Percentiles rank a stretch among this genome's conserved stretches.
These are phyloP conservation scores for Gallinago undulata DNA, from an alignment of 2,113 vertebrate genomes.

Conservation along the genomic window DNA sequence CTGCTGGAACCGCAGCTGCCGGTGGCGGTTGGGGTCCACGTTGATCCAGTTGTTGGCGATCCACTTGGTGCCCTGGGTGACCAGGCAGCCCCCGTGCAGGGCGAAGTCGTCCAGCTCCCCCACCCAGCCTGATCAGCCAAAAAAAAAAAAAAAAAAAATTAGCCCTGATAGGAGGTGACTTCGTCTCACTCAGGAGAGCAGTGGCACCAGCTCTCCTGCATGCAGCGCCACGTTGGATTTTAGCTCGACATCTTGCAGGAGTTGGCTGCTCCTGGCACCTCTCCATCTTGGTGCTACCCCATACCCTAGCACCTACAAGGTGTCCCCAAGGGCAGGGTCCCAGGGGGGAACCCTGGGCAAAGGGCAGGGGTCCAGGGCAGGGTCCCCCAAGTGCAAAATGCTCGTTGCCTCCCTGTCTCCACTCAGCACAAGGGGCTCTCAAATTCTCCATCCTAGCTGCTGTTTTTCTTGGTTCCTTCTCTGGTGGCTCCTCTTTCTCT, in stretches of 20 bases:
- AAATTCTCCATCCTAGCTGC: background rate
- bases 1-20: conserved; percentile 89
- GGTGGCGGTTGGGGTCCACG: conserved; percentile 86
- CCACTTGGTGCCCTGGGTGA: conserved; percentile 92
- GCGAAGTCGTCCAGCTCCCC: conserved; percentile 95
- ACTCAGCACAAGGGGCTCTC: background rate
- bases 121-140: conserved; percentile 85
- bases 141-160: background rate
- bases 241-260: background rate
- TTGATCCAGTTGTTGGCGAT: conserved; percentile 96
- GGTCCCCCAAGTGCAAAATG: background rate
- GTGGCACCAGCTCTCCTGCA: no score
- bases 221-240: no score
- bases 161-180: background rate
- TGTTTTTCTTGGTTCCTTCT: background rate
- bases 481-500: background rate
- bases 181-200: no score
- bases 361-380: background rate
- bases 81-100: conserved; percentile 90
- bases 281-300: background rate
- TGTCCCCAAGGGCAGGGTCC: background rate
- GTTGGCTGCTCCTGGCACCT: background rate
- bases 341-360: no score
- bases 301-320: rapidly evolving
- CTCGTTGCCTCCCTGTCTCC: background rate